phyloP scores from a whole-genome alignment of 2,888 invertebrate species.

The Phengaris arion region DNA sequence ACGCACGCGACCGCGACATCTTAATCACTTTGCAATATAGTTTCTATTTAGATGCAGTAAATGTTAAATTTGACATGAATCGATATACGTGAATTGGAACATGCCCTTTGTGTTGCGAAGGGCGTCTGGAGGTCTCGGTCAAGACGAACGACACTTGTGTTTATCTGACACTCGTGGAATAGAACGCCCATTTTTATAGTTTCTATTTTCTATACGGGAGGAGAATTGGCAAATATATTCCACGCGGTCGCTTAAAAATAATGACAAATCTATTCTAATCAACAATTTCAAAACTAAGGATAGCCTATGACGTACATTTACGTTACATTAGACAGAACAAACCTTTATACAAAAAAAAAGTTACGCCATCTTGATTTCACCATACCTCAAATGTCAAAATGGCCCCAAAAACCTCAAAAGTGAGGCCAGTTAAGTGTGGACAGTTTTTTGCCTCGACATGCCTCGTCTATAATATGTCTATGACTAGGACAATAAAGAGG shows the following conservation, averaged over 20 bases:
- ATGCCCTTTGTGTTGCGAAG: constrained; percentile 43
- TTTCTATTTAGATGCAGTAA: neutral
- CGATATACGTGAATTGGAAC: neutral
- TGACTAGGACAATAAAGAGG: too few species aligned
- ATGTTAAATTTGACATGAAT: constrained; percentile 9
- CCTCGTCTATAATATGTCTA: too few species aligned
- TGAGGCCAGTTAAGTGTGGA: too few species aligned
- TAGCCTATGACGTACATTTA: too few species aligned
- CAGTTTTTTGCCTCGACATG: too few species aligned
- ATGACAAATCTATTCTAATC: too few species aligned
- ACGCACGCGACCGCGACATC: neutral
- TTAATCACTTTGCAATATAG: neutral
- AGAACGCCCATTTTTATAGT: constrained; percentile 2
- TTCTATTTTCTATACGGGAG: constrained; percentile 1
- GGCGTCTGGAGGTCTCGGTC: constrained; percentile 62
- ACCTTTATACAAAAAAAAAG: too few species aligned
- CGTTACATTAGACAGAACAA: too few species aligned
- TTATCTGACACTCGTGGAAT: constrained; percentile 46
- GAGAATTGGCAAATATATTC: neutral
- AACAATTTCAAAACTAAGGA: too few species aligned
- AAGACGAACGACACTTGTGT: constrained; percentile 62
- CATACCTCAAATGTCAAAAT: too few species aligned
- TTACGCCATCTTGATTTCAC: too few species aligned
- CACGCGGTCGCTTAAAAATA: neutral
- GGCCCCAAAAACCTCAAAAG: too few species aligned